Base-by-base conservation (phyloP, 2,113 vertebrate genomes). In the Alethe castanea region DNA sequence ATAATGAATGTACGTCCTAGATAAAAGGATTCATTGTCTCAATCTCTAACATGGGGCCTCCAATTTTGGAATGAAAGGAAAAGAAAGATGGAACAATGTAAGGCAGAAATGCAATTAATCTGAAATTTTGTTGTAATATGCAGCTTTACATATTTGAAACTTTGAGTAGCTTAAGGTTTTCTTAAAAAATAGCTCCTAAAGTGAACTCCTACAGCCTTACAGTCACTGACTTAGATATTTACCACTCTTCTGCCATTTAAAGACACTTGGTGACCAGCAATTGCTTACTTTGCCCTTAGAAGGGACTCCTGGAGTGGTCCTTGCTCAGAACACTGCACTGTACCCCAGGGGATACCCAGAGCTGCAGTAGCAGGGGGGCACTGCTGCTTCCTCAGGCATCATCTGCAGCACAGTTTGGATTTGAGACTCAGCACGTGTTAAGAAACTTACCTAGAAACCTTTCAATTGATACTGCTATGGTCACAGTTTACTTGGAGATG, bases 1-100 rank as follows among this genome's bases (percentile, higher is more conserved):
- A 97, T 97, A 95, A 97, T 95, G 91, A 97, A 97, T 96, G 69
- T 7, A 73, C 19, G 11, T 36, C 50, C 65, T 31, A 96, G 94
- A 97, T 97, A 88, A 97, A 97, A 96, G 72, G 88, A 88, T 94
- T 91, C 79, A 36, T 88, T 95, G 86, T 96, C 79, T 96, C 88
- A 81, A 79, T 79, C 76, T 56, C 57, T 93, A 87, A 90, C 74
- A 79, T 5, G 31, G 44, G 76, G 54, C 76, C 80, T 96, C 86
- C 53, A 70, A 26, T 61, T 84, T 35, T 40, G 52, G 93, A 95
- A 92, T 52, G 33, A 92, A 88, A 86, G 66, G 22, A 28, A 82
- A 86, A 44, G 35, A 90, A 95, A 60, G 50, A 88, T 50, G 16
- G 25, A 92, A 85, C 53, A 57, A 47, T 6, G 5, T 36, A 76